Evolutionary conservation across 2,888 invertebrate genomes (phyloP), one percentile per base, ranked within the genome.

Genomic region (Torymus texanus): DNA sequence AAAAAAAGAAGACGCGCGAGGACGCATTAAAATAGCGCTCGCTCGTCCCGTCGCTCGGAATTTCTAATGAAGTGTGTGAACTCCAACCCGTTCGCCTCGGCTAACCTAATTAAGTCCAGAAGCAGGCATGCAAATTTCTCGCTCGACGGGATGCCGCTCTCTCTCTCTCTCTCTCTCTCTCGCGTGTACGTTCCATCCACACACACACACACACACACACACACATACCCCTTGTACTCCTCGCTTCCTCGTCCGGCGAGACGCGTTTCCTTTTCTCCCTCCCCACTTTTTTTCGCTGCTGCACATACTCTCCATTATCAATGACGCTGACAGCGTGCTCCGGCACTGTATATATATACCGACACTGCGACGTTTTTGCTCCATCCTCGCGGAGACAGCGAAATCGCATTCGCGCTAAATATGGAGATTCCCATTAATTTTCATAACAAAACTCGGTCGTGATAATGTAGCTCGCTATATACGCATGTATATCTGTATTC

Each of bases 41-140:
- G 58, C 56, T 83, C 83, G 81, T 82, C 84, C 85, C 84, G 84
- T 14, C 14, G 24, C 29, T 81, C 81, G 85, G 88, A 88, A 88
- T 87, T 86, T 85, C 85, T 87, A 88, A 88, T 87, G 87, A 88
- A 85, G 86, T 87, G 89, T 89, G 89, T 87, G 89, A 89, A 89
- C 88, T 87, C 83, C 84, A 84, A 86, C 86, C 87, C 86, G 87
- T 87, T 86, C 84, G 83, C 75, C 76, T 75, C 84, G 84, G 75
- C 84, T 88, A 87, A 88, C 88, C 86, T 88, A 89, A 89, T 89
- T 89, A 89, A 88, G 85, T 88, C 84, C 83, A 78, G 84, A 82
- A 82, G 84, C 85, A 84, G 84, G 86, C 84, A 88, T 88, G 88
- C 88, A 88, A 89, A 89, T 88, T 86, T 86, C 75, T 75, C 83